Percentiles rank a stretch among this genome's conserved stretches.
These are phyloP conservation scores for Acanthis flammea DNA, from an alignment of 2,797 vertebrate genomes.

Conservation along the genomic window DNA sequence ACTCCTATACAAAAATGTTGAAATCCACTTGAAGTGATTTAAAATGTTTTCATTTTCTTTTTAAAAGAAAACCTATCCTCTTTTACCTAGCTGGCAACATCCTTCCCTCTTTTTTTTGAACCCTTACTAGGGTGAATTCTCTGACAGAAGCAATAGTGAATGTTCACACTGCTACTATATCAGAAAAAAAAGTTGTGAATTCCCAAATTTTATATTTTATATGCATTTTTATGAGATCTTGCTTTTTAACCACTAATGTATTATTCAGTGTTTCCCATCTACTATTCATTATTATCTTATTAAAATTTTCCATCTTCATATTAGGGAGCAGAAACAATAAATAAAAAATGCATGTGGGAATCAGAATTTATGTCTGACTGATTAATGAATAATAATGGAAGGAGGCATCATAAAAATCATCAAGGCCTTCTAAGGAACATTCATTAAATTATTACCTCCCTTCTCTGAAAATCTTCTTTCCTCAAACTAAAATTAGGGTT, in stretches of 20 bases:
- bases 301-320: not conserved
- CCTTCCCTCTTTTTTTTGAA: not conserved
- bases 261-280: conserved; percentile 10
- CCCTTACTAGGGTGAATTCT: not conserved
- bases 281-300: conserved; percentile 29
- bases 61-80: not conserved
- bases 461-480: not conserved
- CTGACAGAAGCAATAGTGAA: not conserved
- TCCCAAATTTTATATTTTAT: not conserved
- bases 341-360: conserved; percentile 17
- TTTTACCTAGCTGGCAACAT: not conserved
- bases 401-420: not conserved
- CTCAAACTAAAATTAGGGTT: not conserved
- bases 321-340: conserved; percentile 22
- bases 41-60: not conserved
- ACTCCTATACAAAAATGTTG: not conserved
- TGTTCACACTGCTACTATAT: not conserved
- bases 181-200: not conserved
- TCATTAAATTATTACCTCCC: not conserved
- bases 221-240: not conserved
- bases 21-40: not conserved
- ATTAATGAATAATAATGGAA: conserved; percentile 31
- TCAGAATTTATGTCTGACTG: conserved; percentile 4
- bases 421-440: not conserved
- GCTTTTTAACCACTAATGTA: not conserved